Percentiles rank a stretch among this genome's conserved stretches.
phyloP scores from a whole-genome alignment of 2,888 invertebrate genomes.

The Platycnemis pennipes region DNA sequence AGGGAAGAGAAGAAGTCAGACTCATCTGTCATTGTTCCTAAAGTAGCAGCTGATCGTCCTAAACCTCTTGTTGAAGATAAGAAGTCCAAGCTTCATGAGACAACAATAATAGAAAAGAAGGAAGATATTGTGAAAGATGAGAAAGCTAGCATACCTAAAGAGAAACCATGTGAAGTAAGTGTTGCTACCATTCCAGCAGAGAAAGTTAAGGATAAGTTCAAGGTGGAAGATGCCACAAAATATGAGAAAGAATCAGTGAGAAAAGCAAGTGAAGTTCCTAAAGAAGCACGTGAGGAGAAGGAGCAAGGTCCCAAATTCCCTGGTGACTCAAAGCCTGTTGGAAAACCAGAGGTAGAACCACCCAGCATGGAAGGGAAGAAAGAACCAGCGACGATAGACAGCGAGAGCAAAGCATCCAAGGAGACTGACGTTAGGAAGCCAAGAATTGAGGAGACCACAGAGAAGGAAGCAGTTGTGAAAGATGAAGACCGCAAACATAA shows the following conservation, averaged over 20 bases:
- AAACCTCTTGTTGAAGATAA: not conserved
- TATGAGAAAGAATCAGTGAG: not conserved
- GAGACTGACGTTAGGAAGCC: constrained; percentile 75
- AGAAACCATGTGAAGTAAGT: not conserved
- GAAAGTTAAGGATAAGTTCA: not conserved
- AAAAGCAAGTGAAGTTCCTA: not conserved
- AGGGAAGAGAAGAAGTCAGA: not conserved
- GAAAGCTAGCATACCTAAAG: not conserved
- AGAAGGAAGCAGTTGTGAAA: constrained; percentile 79
- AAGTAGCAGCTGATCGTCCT: not conserved
- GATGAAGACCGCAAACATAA: constrained; percentile 78
- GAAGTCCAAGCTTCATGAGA: not conserved
- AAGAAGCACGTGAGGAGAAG: not conserved
- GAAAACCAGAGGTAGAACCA: not conserved
- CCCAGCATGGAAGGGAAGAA: constrained; percentile 31
- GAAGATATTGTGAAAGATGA: not conserved
- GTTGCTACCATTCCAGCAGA: not conserved
- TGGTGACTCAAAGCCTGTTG: not conserved
- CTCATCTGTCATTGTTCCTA: not conserved
- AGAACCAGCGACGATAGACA: constrained; percentile 70
- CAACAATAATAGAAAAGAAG: not conserved
- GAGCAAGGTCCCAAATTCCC: not conserved
- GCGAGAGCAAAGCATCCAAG: not conserved
- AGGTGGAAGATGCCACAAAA: not conserved
- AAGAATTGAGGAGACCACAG: constrained; percentile 77